Conservation (phyloP, 2,888 invertebrate species). For the Tigriopus californicus region DNA sequence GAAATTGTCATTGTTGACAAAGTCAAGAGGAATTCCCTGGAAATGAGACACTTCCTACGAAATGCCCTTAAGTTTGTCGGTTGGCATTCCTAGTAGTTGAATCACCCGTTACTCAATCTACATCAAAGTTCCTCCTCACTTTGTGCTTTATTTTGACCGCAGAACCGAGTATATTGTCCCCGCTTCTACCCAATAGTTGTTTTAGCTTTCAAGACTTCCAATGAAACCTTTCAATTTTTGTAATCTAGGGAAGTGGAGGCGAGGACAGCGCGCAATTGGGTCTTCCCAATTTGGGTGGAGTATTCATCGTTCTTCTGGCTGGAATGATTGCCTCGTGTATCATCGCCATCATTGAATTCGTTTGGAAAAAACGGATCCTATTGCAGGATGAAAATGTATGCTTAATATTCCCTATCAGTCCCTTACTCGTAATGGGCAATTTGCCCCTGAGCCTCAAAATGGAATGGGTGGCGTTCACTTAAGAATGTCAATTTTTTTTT, state of each 20-base stretch:
- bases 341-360: slow-evolving; percentile 84
- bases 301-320: slow-evolving; percentile 84
- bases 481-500: background rate
- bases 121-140: no score
- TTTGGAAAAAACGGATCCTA: slow-evolving; percentile 82
- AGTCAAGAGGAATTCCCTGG: no score
- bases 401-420: slow-evolving; percentile 36
- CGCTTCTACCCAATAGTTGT: no score
- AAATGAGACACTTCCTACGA: no score
- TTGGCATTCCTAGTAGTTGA: no score
- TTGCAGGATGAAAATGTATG: slow-evolving; percentile 76
- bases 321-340: slow-evolving; percentile 79
- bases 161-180: background rate
- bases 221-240: background rate
- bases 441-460: no score
- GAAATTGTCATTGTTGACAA: no score
- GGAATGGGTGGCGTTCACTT: no score
- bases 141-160: no score
- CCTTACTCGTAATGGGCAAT: slow-evolving; percentile 30
- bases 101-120: no score
- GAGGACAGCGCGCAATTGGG: slow-evolving; percentile 40
- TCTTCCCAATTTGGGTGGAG: slow-evolving; percentile 84
- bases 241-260: slow-evolving; percentile 20
- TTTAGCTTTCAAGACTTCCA: no score
- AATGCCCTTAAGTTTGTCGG: no score